Evolutionary conservation across 2,888 invertebrate genomes (phyloP), one percentile per base, ranked within the genome.

Genomic region (Tetranychus truncatus): DNA sequence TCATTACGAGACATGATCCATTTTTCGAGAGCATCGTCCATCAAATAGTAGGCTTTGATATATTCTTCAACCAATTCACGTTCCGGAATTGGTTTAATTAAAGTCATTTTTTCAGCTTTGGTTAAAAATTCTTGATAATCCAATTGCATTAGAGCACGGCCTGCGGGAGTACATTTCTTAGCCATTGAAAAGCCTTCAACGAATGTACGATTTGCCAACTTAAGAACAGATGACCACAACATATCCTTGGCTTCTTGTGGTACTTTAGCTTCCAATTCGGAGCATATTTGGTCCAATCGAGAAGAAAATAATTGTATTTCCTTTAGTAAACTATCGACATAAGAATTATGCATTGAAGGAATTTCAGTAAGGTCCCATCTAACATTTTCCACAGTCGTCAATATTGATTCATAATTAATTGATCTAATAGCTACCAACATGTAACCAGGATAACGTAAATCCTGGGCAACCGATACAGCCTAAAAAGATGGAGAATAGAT

Each of bases 131-230:
- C 96, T 8, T 94, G 91, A 81, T 94, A 96, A 85, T 99, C 99
- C 34, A 99, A 85, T 81, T 96, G 96, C 97, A 99, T 99, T 11
- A 99, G 84, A 0, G 95, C 97, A 66, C 99, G 85, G 0, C 99
- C 99, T 44, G 94, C 96, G 79, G 94, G 93, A 0, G 94, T 91
- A 83, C 99, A 99, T 82, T 93, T 95, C 77, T 90, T 92, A 0
- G 92, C 91, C 80, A 89, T 89, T 0, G 93, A 89, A 84, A 91
- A 95, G 46, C 90, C 96, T 85, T 97, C 96, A 0, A 97, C 95
- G 78, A 97, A 85, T 46, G 92, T 87, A 81, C 91, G 90, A 6
- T 92, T 90, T 8, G 92, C 87, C 76, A 92, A 88, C 81, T 91
- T 89, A 0, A 94, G 89, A 73, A 92, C 88, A 82, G 90, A 90